phyloP scores from a whole-genome alignment of 2,113 vertebrate species.

The Pseudorhombus dupliciocellatus region DNA sequence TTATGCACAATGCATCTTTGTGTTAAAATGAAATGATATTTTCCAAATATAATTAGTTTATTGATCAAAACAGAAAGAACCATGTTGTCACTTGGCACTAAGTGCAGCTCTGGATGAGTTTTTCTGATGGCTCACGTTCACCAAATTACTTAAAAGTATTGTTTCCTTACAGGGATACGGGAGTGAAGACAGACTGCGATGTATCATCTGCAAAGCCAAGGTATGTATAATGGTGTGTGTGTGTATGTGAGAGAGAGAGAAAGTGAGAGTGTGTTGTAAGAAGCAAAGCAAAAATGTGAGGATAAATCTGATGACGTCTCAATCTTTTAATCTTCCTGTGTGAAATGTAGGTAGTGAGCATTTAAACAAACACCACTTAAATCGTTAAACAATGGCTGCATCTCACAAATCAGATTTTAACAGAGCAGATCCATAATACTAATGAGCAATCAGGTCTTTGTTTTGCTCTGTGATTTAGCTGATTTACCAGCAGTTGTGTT shows the following conservation, averaged over 20 bases:
- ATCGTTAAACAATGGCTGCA: slow-evolving; percentile 73
- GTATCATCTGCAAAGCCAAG: slow-evolving; percentile 70
- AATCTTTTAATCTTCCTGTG: slow-evolving; percentile 59
- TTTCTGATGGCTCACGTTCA: slow-evolving; percentile 25
- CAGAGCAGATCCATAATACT: slow-evolving; percentile 75
- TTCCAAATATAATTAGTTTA: slow-evolving; percentile 50
- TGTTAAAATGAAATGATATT: slow-evolving; percentile 29
- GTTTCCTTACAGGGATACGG: slow-evolving; percentile 70
- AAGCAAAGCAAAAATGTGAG: slow-evolving; percentile 17
- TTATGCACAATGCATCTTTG: slow-evolving; percentile 38
- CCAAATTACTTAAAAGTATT: slow-evolving; percentile 37
- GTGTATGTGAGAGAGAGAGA: slow-evolving; percentile 3
- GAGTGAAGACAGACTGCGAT: slow-evolving; percentile 59
- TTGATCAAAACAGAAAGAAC: slow-evolving; percentile 51
- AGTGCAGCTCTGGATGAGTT: slow-evolving; percentile 14
- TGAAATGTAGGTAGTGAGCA: slow-evolving; percentile 55
- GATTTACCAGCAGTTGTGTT: slow-evolving; percentile 70
- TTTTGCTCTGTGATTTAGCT: slow-evolving; percentile 73
- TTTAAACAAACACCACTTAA: slow-evolving; percentile 74
- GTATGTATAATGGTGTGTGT: slow-evolving; percentile 66
- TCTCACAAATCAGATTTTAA: slow-evolving; percentile 69
- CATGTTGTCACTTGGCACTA: neutral
- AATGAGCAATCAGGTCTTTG: slow-evolving; percentile 81
- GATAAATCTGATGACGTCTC: slow-evolving; percentile 48
- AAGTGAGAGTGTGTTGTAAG: neutral